A percentile compares a stretch with the other conserved stretches of the same genome.
Conservation (phyloP, 2,113 vertebrate species). For the Myotis davidii region DNA sequence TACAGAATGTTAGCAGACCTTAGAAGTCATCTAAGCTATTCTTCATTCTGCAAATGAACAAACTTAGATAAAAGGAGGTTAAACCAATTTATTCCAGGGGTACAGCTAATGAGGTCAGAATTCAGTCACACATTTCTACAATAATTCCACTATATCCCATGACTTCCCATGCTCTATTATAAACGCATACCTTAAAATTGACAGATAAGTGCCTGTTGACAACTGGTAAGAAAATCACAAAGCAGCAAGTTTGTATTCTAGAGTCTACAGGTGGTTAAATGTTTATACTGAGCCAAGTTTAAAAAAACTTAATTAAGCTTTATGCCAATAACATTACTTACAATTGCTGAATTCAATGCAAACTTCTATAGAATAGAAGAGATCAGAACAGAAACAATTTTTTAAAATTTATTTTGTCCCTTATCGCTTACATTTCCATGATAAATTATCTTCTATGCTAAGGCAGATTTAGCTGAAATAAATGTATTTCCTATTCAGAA, state of each 20-base stretch:
- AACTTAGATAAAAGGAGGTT: background rate
- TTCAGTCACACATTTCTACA: background rate
- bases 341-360: conserved; percentile 51
- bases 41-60: background rate
- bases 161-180: background rate
- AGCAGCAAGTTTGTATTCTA: background rate
- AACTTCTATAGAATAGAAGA: conserved; percentile 50
- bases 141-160: background rate
- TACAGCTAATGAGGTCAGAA: background rate
- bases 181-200: background rate
- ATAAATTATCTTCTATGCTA: conserved; percentile 70
- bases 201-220: background rate
- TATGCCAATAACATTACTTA: conserved; percentile 53
- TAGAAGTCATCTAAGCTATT: background rate
- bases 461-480: conserved; percentile 75
- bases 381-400: conserved; percentile 71
- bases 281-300: conserved; percentile 57
- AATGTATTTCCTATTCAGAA: conserved; percentile 78
- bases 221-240: conserved; percentile 26
- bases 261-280: conserved; percentile 41
- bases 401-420: conserved; percentile 66
- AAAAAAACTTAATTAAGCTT: conserved; percentile 72
- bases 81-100: background rate
- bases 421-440: conserved; percentile 72
- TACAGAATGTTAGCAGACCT: background rate